Conservation (phyloP, 1,140 invertebrate species). For the Anthonomus grandis region DNA sequence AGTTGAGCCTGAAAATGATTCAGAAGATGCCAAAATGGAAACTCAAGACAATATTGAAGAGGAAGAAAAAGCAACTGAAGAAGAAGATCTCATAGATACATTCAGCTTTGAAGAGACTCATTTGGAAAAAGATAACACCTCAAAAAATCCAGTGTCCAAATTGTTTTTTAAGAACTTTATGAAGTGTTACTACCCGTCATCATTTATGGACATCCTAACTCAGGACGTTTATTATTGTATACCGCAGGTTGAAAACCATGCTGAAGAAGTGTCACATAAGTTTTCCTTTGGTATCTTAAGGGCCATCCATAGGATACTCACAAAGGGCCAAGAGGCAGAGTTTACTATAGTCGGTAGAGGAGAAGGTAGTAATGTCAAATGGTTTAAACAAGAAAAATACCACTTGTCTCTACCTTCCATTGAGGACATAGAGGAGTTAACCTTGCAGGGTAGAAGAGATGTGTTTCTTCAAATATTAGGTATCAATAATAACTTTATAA, state of each 20-base stretch:
- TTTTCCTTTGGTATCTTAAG: conserved; percentile 62
- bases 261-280: conserved; percentile 56
- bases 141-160: conserved; percentile 50
- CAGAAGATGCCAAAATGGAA: not conserved
- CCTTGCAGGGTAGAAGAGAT: conserved; percentile 38
- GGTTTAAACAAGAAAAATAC: conserved; percentile 38
- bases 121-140: conserved; percentile 9
- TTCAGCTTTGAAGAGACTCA: conserved; percentile 28
- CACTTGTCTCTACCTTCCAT: conserved; percentile 46
- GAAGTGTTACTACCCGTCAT: conserved; percentile 56
- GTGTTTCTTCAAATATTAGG: conserved; percentile 52
- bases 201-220: conserved; percentile 65
- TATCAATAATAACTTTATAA: conserved; percentile 41
- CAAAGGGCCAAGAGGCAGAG: conserved; percentile 36
- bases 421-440: conserved; percentile 44
- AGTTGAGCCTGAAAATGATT: not conserved
- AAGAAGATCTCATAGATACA: conserved; percentile 4
- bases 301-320: conserved; percentile 61
- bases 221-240: conserved; percentile 63
- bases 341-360: conserved; percentile 48
- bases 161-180: conserved; percentile 66
- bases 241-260: conserved; percentile 71
- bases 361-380: conserved; percentile 40
- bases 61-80: not conserved
- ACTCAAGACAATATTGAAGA: not conserved